These are phyloP conservation scores for Drosophila pruinosa DNA, from an alignment of 1,140 invertebrate genomes.

Conservation along the genomic window DNA sequence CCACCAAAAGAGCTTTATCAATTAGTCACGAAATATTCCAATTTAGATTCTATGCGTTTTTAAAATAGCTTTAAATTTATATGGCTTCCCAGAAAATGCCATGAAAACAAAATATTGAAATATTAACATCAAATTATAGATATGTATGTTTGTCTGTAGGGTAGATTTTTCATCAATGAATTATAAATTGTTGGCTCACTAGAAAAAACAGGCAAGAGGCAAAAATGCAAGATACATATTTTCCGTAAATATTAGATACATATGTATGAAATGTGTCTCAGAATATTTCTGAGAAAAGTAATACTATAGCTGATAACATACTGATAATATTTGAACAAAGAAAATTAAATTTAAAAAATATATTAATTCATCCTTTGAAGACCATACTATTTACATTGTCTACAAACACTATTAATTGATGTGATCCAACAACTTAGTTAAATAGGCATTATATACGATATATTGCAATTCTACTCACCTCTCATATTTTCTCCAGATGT, in stretches of 20 bases:
- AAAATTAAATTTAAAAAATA: background rate
- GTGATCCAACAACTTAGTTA: background rate
- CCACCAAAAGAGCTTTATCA: conserved; percentile 12
- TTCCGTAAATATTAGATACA: too few species aligned
- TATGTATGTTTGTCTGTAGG: background rate
- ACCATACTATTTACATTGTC: too few species aligned
- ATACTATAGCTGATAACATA: too few species aligned
- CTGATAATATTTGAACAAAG: too few species aligned
- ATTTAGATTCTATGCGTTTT: conserved; percentile 33
- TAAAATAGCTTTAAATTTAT: conserved; percentile 36
- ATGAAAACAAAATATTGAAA: conserved; percentile 9
- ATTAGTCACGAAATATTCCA: conserved; percentile 54
- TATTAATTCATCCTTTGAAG: too few species aligned
- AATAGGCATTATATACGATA: too few species aligned
- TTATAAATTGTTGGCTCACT: conserved; percentile 4
- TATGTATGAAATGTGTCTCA: too few species aligned
- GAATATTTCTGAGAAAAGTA: too few species aligned
- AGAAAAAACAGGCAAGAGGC: background rate
- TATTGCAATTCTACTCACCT: conserved; percentile 56
- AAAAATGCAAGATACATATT: background rate
- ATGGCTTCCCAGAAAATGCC: background rate
- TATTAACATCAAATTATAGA: conserved; percentile 8
- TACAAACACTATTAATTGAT: too few species aligned
- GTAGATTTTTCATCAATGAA: conserved; percentile 22
- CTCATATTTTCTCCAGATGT: conserved; percentile 54